Evolutionary conservation across 2,797 vertebrate species (phyloP).

Genomic region (Urocyon cinereoargenteus): DNA sequence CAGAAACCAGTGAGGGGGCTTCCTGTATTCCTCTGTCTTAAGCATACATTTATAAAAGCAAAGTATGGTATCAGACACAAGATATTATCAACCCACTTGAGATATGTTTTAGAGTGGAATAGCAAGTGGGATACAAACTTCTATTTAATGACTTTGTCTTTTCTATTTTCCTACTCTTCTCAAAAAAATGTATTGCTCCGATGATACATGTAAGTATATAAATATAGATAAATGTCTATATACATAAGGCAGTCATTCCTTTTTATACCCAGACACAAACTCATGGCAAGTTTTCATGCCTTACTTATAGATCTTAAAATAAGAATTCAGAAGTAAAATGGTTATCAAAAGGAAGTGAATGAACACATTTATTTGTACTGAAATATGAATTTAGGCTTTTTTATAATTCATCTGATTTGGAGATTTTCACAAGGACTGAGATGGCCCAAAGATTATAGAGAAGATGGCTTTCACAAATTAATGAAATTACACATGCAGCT

Average conservation of each 20-base stretch:
- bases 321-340: slow-evolving; percentile 7
- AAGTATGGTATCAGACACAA: neutral
- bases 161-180: neutral
- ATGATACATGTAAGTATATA: neutral
- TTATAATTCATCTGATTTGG: neutral
- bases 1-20: too few relatives aligned
- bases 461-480: neutral
- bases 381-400: neutral
- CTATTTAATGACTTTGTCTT: neutral
- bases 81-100: neutral
- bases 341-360: neutral
- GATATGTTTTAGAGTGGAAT: neutral
- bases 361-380: neutral
- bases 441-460: neutral
- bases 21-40: neutral
- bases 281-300: neutral
- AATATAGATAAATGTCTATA: neutral
- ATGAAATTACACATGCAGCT: neutral
- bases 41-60: neutral
- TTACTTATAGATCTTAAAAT: neutral
- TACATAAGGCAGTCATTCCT: neutral
- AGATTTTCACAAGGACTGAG: neutral
- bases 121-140: neutral
- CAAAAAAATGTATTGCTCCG: neutral
- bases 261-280: neutral